Evolutionary conservation across 2,797 vertebrate genomes (phyloP).

Genomic region (Coilia nasus): DNA sequence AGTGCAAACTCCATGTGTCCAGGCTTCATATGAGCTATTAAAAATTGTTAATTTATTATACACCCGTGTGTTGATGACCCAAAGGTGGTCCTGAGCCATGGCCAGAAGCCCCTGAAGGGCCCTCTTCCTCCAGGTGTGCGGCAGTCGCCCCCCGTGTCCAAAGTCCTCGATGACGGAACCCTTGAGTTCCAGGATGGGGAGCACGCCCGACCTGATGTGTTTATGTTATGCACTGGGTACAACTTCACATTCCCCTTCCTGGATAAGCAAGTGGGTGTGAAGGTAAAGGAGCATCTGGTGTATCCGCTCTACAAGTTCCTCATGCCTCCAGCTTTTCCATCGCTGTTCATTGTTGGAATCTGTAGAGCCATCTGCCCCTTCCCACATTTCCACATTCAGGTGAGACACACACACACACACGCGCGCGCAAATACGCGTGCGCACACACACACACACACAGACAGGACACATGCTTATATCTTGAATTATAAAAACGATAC

Average conservation of each 20-base stretch:
- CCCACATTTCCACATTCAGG: constrained; percentile 68
- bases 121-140: constrained; percentile 57
- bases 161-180: constrained; percentile 50
- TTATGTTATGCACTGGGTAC: constrained; percentile 73
- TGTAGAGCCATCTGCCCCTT: constrained; percentile 70
- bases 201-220: constrained; percentile 57
- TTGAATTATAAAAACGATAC: no score
- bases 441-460: not conserved
- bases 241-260: constrained; percentile 69
- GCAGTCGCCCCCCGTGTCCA: constrained; percentile 56
- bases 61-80: not conserved
- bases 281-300: constrained; percentile 56
- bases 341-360: constrained; percentile 67
- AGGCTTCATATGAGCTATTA: no score
- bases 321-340: constrained; percentile 64
- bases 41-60: not conserved
- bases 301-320: constrained; percentile 68
- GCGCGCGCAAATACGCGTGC: no score
- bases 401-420: constrained; percentile 30
- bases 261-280: constrained; percentile 49
- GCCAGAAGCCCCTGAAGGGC: constrained; percentile 50
- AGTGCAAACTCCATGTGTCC: no score
- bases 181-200: constrained; percentile 59
- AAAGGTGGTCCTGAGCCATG: constrained; percentile 66
- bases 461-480: no score